Conservation (phyloP, 2,113 vertebrate species). For the Oncorhynchus mykiss region DNA sequence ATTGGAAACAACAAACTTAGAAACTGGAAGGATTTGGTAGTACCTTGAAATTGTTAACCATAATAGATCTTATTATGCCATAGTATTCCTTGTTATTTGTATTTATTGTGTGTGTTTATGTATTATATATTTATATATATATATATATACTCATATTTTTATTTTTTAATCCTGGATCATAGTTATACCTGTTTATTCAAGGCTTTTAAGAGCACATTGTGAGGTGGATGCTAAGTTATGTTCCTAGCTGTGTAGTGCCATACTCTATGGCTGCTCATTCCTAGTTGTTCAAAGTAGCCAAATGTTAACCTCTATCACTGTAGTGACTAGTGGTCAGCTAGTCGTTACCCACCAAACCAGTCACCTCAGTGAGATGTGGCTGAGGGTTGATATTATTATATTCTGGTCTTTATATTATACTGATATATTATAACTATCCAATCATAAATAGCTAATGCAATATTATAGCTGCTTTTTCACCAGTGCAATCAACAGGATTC, state of each 20-base stretch:
- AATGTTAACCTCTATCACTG: background rate
- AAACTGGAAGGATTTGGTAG: conserved; percentile 9
- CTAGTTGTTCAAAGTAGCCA: background rate
- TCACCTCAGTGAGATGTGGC: no score
- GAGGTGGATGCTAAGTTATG: background rate
- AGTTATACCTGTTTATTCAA: background rate
- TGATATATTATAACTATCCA: no score
- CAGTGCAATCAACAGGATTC: no score
- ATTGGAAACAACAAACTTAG: conserved; percentile 25
- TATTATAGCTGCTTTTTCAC: no score
- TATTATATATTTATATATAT: background rate
- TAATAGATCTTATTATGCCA: conserved; percentile 19
- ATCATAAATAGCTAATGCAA: no score
- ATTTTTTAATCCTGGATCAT: background rate
- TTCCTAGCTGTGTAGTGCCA: background rate
- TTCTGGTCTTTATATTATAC: no score
- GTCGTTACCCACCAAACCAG: no score
- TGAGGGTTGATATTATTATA: no score
- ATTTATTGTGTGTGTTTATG: background rate
- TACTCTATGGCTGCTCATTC: background rate
- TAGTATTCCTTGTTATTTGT: conserved; percentile 23
- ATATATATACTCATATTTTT: background rate
- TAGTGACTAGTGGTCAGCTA: background rate
- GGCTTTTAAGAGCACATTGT: no score
- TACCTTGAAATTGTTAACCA: background rate